Evolutionary conservation across 2,113 vertebrate genomes (phyloP).

Genomic region (human): DNA sequence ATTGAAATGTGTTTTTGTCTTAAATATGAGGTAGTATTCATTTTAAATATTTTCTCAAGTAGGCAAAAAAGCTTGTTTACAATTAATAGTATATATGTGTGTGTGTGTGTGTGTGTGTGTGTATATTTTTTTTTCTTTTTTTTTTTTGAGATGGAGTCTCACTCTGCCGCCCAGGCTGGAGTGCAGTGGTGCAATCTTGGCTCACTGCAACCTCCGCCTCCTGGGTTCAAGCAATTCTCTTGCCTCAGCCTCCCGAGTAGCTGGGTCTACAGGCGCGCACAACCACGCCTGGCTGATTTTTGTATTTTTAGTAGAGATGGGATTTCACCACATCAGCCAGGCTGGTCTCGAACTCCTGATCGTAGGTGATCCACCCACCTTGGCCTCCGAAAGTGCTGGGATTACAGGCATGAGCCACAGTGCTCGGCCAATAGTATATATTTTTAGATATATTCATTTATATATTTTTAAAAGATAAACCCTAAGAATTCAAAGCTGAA

Average conservation of each 20-base stretch:
- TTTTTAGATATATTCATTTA: neutral
- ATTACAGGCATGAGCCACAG: neutral
- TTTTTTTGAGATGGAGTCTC: neutral
- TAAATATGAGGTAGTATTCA: slow-evolving; percentile 1
- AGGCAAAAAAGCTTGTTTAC: slow-evolving; percentile 22
- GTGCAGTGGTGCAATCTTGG: neutral
- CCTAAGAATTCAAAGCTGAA: neutral
- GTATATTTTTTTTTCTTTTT: neutral
- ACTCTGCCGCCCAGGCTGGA: neutral
- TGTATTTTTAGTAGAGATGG: neutral
- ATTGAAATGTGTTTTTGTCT: slow-evolving; percentile 9
- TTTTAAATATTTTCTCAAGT: slow-evolving; percentile 26
- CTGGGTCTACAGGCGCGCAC: no score
- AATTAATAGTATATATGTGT: neutral
- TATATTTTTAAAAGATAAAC: neutral
- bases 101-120: neutral
- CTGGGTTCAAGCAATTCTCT: no score
- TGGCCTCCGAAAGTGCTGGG: neutral
- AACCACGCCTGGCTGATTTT: neutral
- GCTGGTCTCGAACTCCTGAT: neutral
- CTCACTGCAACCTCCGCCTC: no score
- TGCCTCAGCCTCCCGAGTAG: no score
- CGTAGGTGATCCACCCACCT: neutral
- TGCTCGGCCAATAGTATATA: neutral
- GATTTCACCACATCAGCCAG: neutral